Base-by-base conservation (phyloP, 2,113 vertebrate species). In the Eurystomus gularis region DNA sequence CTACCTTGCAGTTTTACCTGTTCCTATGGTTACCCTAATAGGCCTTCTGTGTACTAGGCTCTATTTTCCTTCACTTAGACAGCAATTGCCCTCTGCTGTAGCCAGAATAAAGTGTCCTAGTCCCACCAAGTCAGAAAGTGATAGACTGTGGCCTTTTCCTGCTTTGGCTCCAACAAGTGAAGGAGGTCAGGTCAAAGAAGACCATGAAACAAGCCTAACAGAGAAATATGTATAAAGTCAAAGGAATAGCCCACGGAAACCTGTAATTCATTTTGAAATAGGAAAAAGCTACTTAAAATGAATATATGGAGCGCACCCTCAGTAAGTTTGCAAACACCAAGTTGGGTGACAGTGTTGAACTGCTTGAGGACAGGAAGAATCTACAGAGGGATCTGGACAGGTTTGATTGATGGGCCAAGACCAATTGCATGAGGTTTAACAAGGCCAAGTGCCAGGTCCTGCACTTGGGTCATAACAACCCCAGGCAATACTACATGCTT, bases 351-450 rank as follows among this genome's bases (percentile, higher is more conserved):
- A 44, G 6, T 21, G 11, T 49, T 37, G 21, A 42, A 25, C 10
- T 37, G 35, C 13, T 48, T 6, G 7, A 55, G 9, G 18, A 11
- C 13, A 68, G 26, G 7, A 68, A 62, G 73, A 25, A 11, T 73
- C 26, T 68, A 9, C 13, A 55, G 33, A 54, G 18, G 16, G 16
- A 61, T 49, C 48, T 61, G 21, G 16, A n/a, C 31, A 44, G 37
- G 26, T 6, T 62, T 31, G 13, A 25, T 55, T 1, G 3, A 29
- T 61, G 52, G 12, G 29, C 23, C 0, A 1, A 61, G 66, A 21
- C 5, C 46, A 72, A 7, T 0, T 21, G 31, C 23, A 21, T 10
- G 21, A 66, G 8, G 2, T 73, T 61, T 52, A 73, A 69, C 7
- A 35, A 88, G 85, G 23, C 19, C 4, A 33, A 37, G 31, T n/a